Percentiles rank a stretch among this genome's conserved stretches.
phyloP scores from a whole-genome alignment of 2,113 vertebrate species.

The Corythornis madagascariensis region DNA sequence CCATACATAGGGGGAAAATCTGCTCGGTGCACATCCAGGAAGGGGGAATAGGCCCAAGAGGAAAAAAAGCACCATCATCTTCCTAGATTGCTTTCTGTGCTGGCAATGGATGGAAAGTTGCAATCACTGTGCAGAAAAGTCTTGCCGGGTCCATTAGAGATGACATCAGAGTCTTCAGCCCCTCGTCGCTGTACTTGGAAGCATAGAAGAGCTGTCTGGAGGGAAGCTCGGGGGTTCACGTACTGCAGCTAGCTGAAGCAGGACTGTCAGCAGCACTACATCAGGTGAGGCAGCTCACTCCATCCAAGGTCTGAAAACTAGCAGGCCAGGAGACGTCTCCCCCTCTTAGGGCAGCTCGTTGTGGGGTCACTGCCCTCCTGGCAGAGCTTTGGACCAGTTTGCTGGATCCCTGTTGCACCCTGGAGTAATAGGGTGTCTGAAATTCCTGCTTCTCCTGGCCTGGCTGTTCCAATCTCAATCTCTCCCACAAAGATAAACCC shows the following conservation, averaged over 20 bases:
- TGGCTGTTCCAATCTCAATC: neutral
- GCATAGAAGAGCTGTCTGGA: neutral
- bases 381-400: neutral
- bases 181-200: neutral
- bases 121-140: neutral
- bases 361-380: neutral
- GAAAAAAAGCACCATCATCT: neutral
- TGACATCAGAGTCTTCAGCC: neutral
- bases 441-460: neutral
- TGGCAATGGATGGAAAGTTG: neutral
- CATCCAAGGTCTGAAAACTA: neutral
- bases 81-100: neutral
- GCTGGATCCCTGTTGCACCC: neutral
- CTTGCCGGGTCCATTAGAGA: neutral
- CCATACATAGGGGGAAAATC: neutral
- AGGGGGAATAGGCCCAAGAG: neutral
- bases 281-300: fast-evolving
- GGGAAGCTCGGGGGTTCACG: neutral
- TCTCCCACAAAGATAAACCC: neutral
- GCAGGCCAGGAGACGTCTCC: neutral
- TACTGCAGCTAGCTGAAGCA: neutral
- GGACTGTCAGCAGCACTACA: neutral
- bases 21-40: neutral
- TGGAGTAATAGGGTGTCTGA: neutral
- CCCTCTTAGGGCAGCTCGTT: neutral